phyloP scores from a whole-genome alignment of 2,797 vertebrate species.

The Hapalemur alaotrensis region DNA sequence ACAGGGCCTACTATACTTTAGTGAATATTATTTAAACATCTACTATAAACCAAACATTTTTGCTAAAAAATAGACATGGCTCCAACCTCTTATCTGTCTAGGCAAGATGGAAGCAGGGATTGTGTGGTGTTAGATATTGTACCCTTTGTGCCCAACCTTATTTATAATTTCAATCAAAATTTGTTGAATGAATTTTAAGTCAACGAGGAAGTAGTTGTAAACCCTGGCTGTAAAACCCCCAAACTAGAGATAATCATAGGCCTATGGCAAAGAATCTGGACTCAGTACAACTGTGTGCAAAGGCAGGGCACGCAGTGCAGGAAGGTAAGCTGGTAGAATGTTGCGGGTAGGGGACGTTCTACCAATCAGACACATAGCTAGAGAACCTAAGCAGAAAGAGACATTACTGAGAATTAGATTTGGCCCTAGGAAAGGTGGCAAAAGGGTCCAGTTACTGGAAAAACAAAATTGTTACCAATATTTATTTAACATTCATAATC shows the following conservation, averaged over 20 bases:
- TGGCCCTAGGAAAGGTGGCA: background rate
- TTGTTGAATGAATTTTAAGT: background rate
- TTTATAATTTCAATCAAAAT: background rate
- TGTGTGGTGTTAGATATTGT: background rate
- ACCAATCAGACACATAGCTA: background rate
- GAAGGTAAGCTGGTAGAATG: background rate
- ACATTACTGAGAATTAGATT: background rate
- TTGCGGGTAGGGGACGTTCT: background rate
- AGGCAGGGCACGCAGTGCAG: background rate
- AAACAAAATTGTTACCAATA: background rate
- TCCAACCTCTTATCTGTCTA: background rate
- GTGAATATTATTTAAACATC: background rate
- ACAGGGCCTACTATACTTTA: background rate
- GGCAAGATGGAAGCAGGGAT: background rate
- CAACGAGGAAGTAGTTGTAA: background rate
- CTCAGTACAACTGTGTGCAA: background rate
- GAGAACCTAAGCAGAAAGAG: background rate
- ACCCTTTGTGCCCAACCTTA: accelerated
- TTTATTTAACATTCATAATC: background rate
- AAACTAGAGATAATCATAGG: background rate
- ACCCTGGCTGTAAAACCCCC: background rate
- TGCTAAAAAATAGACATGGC: background rate
- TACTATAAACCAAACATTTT: background rate
- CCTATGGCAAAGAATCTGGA: background rate
- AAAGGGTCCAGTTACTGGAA: background rate